Percentiles rank a stretch among this genome's conserved stretches.
phyloP scores from a whole-genome alignment of 2,797 vertebrate species.

The Channallabes apus region DNA sequence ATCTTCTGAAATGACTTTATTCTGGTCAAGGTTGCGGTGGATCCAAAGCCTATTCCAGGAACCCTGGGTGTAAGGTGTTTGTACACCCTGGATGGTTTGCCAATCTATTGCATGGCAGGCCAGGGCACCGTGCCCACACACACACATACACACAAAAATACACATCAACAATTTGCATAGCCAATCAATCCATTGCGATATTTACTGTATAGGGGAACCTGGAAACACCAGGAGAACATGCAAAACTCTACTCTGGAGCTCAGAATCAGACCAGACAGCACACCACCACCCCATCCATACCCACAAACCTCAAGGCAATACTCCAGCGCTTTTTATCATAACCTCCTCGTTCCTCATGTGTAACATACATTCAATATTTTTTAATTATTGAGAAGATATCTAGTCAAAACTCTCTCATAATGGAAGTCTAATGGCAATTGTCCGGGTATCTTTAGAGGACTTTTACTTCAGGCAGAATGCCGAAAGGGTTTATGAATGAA shows the following conservation, averaged over 20 bases:
- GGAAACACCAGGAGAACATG: background rate
- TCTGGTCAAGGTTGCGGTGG: background rate
- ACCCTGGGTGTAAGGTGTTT: background rate
- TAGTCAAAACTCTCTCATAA: background rate
- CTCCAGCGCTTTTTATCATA: background rate
- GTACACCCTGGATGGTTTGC: background rate
- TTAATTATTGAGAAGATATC: background rate
- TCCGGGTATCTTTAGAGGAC: background rate
- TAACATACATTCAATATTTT: background rate
- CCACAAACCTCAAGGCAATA: background rate
- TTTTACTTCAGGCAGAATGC: background rate
- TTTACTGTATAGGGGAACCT: background rate
- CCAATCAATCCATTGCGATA: background rate
- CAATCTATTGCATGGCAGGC: background rate
- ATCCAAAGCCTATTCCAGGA: background rate
- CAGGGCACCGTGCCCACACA: background rate
- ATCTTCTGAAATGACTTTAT: background rate
- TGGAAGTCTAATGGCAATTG: background rate
- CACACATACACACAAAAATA: background rate
- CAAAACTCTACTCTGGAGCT: too few relatives aligned
- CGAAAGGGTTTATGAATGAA: too few relatives aligned
- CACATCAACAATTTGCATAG: background rate
- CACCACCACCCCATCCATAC: background rate
- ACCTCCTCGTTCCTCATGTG: background rate
- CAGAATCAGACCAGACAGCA: background rate